These are phyloP conservation scores for Sarcophaga bullata DNA, from an alignment of 1,140 invertebrate genomes.

Conservation along the genomic window DNA sequence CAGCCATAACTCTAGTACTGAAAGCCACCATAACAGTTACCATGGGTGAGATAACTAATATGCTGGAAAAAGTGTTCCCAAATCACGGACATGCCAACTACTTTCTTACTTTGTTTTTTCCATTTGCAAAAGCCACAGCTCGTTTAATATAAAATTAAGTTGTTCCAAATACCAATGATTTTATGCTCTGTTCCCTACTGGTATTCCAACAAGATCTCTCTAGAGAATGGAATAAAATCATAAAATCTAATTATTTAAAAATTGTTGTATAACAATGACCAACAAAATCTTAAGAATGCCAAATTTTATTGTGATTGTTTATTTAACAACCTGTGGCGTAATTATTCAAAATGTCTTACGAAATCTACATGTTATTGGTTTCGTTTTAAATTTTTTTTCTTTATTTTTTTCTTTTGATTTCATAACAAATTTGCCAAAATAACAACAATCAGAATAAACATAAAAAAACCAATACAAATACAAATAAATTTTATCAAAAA, in stretches of 20 bases:
- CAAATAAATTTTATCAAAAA: conserved; percentile 14
- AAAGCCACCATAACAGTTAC: too few species aligned
- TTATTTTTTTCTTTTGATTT: conserved; percentile 1
- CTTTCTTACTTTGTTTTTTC: too few species aligned
- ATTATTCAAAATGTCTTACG: conserved; percentile 38
- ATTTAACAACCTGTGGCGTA: conserved; percentile 29
- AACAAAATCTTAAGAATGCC: neutral
- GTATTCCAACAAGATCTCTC: conserved; percentile 10
- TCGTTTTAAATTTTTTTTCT: neutral
- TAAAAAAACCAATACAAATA: neutral
- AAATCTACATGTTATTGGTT: conserved; percentile 19
- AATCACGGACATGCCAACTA: too few species aligned
- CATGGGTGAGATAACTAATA: too few species aligned
- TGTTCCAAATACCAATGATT: neutral
- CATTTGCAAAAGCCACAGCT: too few species aligned
- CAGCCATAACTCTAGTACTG: too few species aligned
- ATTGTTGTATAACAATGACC: neutral
- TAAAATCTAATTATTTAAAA: neutral
- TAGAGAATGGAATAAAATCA: neutral
- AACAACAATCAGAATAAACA: neutral
- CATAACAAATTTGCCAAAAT: conserved; percentile 31
- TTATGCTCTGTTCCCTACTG: neutral
- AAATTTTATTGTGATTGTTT: neutral
- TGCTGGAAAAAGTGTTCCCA: too few species aligned
- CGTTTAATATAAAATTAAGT: too few species aligned